Evolutionary conservation across 2,888 invertebrate genomes (phyloP), one percentile per base, ranked within the genome.

Genomic region (Seira ritae): DNA sequence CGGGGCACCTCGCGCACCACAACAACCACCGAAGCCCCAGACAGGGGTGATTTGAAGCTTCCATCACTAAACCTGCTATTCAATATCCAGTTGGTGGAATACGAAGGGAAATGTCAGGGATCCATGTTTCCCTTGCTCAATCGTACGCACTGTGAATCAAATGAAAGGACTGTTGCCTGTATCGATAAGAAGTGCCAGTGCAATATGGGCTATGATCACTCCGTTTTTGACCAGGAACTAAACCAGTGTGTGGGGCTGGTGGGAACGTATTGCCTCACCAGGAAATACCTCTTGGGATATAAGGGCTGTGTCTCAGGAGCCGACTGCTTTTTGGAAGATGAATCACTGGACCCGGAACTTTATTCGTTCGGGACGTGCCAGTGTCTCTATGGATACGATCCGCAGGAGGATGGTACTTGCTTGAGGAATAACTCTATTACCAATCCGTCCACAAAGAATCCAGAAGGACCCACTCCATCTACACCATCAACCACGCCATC

Each of bases 181-280:
- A 1, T 10, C 10, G n/a, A 22, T 20, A 24, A 62, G 15, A 31
- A 55, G 4, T 77, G 77, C 31, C 20, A 37, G 15, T 77, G 77
- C 15, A 77, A 62, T 23, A 60, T 69, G 69, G 22, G 15, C 1
- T 1, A 66, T 3, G 69, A 77, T 6, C 69, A 75, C 23, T 67
- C 77, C 20, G 19, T 69, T 1, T 77, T 60, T 60, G 77, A 77
- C 17, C n/a, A 24, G 1, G 62, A 68, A 10, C 17, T 69, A 0
- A 15, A 77, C 15, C 23, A 60, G 19, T 77, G 77, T 31, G 77
- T 77, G 3, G 77, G 77, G 0, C 20, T 19, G 4, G 77, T 62
- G 12, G 77, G 77, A 42, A 62, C 69, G 0, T 75, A 31, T 2
- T 75, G 75, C 31, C n/a, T 75, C 3, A 50, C 19, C n/a, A 67